phyloP scores from a whole-genome alignment of 2,888 invertebrate species.

The Calliphora vomitoria region DNA sequence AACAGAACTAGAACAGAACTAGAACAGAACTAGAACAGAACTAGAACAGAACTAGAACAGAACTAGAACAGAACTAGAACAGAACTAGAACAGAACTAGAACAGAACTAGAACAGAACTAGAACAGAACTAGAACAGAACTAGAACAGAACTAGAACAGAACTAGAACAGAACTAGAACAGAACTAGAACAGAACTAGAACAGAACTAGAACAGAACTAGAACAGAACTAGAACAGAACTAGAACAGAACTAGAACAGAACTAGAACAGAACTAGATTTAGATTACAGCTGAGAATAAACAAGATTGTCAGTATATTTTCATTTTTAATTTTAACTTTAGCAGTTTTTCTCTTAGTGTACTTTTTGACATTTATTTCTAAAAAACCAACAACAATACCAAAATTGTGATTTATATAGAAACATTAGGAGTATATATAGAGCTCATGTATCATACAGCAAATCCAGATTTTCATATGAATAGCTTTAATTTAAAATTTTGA shows the following conservation, averaged over 20 bases:
- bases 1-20: neutral
- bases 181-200: neutral
- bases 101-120: neutral
- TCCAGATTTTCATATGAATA: constrained; percentile 37
- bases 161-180: neutral
- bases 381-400: neutral
- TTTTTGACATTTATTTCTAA: constrained; percentile 16
- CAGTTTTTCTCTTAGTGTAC: constrained; percentile 15
- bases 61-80: neutral
- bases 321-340: neutral
- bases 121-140: neutral
- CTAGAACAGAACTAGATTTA: no score
- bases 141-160: neutral
- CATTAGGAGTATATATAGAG: neutral
- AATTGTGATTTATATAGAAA: neutral
- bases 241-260: neutral
- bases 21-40: neutral
- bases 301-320: neutral
- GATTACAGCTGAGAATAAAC: neutral
- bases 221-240: neutral
- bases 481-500: constrained; percentile 62
- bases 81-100: neutral
- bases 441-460: constrained; percentile 19
- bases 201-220: neutral
- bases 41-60: neutral